Evolutionary conservation across 30 jellyfish, hydroid and myxozoan genomes (phyloP), one percentile per base, ranked within the genome.

Genomic region (Aurelia aurita complex sp. Pacific): DNA sequence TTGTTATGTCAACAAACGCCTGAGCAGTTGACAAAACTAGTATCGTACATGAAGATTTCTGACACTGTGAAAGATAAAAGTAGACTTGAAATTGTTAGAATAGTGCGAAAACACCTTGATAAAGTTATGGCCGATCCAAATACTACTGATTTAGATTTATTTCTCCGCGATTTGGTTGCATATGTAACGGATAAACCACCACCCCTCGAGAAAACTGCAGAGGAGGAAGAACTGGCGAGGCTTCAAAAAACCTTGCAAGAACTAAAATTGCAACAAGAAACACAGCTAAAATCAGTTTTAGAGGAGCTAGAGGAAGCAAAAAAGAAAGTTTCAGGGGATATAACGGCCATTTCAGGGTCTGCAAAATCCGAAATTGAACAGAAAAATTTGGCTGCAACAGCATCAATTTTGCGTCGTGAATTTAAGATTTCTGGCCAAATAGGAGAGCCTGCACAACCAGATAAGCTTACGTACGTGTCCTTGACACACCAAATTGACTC

Each of bases 1-100:
- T 60, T 60, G 32, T 60, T 60, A 18, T 60, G 69, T 4, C 32
- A 60, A 60, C 69, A 14, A 60, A 60, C 32, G 32, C 69, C 32
- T 18, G 69, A 60, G 5, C 69, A 60, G 69, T 60, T 60, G 69
- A 18, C 69, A 14, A 60, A 60, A 60, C 69, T 60, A 12, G 69
- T 60, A 14, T 60, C 69, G 18, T 60, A 60, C 32, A 4, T 60
- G 69, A 60, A 60, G 69, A 60, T 60, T 14, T 60, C 29, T 16
- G 18, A 18, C 29, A 60, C 8, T 60, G 32, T 60, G 46, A 51
- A 32, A 1, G 51, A 40, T 40, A 1, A 40, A 40, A 40, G 51
- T 40, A 40, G 51, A 40, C 51, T 60, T 60, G 32, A 60, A 16
- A 3, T 60, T 1, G 18, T 60, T 4, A 16, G 69, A 60, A 60